These are phyloP conservation scores for Caenorhabditis briggsae DNA, from an alignment of 1,140 invertebrate species.

Conservation along the genomic window DNA sequence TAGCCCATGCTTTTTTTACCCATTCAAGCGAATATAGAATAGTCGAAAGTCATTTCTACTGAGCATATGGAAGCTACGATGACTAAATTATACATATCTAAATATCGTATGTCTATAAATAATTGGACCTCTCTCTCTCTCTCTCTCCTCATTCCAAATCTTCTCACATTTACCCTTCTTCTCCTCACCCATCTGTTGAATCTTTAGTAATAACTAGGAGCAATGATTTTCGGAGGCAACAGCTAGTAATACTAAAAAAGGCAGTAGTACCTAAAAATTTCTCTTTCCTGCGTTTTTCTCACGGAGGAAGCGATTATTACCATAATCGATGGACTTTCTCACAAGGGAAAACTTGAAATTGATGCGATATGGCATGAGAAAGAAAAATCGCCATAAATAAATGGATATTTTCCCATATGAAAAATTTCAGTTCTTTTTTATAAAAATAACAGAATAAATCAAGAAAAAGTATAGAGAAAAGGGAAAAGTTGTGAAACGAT, in stretches of 20 bases:
- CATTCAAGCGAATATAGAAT: too few relatives aligned
- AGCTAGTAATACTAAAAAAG: neutral
- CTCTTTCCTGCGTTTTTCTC: neutral
- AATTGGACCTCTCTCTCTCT: constrained; percentile 5
- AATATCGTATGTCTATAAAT: constrained; percentile 55
- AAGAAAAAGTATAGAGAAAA: neutral
- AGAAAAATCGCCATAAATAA: neutral
- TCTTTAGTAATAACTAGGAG: neutral
- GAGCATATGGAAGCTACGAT: constrained; percentile 32
- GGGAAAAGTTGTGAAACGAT: constrained; percentile 1
- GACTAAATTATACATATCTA: constrained; percentile 41
- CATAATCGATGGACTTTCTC: neutral
- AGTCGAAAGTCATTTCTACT: neutral
- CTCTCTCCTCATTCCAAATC: constrained; percentile 22
- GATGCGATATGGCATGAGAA: constrained; percentile 42
- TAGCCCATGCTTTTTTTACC: too few relatives aligned
- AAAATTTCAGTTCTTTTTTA: neutral
- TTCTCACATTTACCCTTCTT: constrained; percentile 47
- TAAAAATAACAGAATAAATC: neutral
- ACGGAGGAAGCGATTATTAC: constrained; percentile 33
- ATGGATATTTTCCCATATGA: neutral
- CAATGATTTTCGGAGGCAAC: neutral
- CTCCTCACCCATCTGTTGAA: constrained; percentile 26
- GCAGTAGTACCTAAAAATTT: neutral
- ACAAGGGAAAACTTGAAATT: neutral